A percentile compares a stretch with the other conserved stretches of the same genome.
These are phyloP conservation scores for Ruditapes philippinarum DNA, from an alignment of 1,140 invertebrate species.

Conservation along the genomic window DNA sequence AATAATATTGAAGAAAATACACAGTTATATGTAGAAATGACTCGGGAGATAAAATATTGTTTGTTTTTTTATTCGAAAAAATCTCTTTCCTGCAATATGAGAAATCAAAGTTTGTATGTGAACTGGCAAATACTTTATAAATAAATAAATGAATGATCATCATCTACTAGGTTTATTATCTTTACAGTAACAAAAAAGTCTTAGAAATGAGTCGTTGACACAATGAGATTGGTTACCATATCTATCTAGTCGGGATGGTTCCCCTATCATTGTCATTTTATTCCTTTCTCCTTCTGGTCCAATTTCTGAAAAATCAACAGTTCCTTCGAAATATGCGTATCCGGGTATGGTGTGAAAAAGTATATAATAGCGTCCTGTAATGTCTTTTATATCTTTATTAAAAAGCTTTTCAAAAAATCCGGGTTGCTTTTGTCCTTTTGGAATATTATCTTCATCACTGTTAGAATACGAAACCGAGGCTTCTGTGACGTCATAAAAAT, in stretches of 20 bases:
- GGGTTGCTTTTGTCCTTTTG: neutral
- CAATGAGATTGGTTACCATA: slow-evolving; percentile 68
- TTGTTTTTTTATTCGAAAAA: too few relatives aligned
- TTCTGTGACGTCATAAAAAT: slow-evolving; percentile 42
- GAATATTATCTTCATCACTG: slow-evolving; percentile 50
- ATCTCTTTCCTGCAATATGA: too few relatives aligned
- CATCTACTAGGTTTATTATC: neutral
- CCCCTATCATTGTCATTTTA: slow-evolving; percentile 31
- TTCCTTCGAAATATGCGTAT: slow-evolving; percentile 82
- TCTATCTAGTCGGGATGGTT: slow-evolving; percentile 42
- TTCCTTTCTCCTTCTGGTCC: neutral
- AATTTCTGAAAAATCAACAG: slow-evolving; percentile 12
- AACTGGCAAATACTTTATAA: too few relatives aligned
- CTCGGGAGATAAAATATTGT: too few relatives aligned
- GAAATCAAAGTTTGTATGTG: too few relatives aligned
- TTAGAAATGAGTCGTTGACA: slow-evolving; percentile 24
- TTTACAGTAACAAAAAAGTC: slow-evolving; percentile 56
- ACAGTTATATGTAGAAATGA: too few relatives aligned
- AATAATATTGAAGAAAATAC: too few relatives aligned
- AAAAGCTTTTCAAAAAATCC: neutral
- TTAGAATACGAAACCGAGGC: slow-evolving; percentile 51
- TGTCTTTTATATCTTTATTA: neutral
- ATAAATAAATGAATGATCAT: neutral
- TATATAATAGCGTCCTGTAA: slow-evolving; percentile 65
- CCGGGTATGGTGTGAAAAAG: slow-evolving; percentile 80